Conservation (phyloP, 2,113 vertebrate genomes). For the Oreochromis niloticus region DNA sequence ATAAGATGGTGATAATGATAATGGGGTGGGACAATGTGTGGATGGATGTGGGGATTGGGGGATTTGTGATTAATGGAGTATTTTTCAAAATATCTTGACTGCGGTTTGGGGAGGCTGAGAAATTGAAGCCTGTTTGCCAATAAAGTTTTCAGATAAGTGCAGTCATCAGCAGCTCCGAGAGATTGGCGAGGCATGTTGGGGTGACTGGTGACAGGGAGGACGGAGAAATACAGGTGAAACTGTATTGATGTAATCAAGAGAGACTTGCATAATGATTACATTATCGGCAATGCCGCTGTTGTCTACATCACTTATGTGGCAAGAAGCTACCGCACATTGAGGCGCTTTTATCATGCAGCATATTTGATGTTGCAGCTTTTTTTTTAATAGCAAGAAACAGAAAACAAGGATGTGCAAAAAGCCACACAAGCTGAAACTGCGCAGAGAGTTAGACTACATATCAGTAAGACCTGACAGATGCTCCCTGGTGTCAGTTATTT, state of each 20-base stretch:
- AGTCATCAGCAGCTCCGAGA: background rate
- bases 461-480: slow-evolving; percentile 14
- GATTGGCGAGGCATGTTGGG: background rate
- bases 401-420: background rate
- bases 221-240: background rate
- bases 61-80: slow-evolving; percentile 32
- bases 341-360: background rate
- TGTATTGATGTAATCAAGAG: background rate
- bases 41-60: background rate
- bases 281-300: background rate
- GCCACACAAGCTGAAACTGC: background rate
- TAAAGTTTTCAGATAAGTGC: slow-evolving; percentile 8
- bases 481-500: slow-evolving; percentile 21
- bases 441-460: background rate
- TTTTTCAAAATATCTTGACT: background rate
- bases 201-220: background rate
- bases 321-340: background rate
- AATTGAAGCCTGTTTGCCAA: background rate
- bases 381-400: background rate
- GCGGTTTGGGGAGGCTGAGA: background rate
- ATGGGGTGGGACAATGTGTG: slow-evolving; percentile 43
- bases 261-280: background rate
- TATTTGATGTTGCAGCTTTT: background rate
- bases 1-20: slow-evolving; percentile 58
- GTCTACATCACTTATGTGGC: background rate